Conservation (phyloP, 2,113 vertebrate species). For the Percina caprodes region DNA sequence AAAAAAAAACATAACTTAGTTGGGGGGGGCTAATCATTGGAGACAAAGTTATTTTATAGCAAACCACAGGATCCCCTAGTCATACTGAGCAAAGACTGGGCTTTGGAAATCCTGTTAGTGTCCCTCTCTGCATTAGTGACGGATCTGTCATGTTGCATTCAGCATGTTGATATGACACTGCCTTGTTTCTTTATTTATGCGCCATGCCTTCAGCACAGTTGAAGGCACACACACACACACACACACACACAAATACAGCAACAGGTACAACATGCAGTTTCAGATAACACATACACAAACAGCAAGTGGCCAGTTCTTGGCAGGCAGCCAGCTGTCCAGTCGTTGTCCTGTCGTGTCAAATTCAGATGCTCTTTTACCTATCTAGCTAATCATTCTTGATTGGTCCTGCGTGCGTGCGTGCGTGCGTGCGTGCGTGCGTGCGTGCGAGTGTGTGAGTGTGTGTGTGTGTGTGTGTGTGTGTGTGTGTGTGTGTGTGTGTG, state of each 20-base stretch:
- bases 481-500: neutral
- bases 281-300: slow-evolving; percentile 33
- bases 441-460: neutral
- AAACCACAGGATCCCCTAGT: neutral
- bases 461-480: no score
- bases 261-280: slow-evolving; percentile 23
- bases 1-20: no score
- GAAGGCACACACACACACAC: slow-evolving; percentile 16
- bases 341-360: slow-evolving; percentile 36
- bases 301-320: neutral
- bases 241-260: slow-evolving; percentile 20
- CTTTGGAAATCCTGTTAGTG: neutral
- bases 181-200: slow-evolving; percentile 43
- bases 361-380: slow-evolving; percentile 32
- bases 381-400: slow-evolving; percentile 36
- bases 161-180: slow-evolving; percentile 14
- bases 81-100: neutral
- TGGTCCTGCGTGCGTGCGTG: slow-evolving; percentile 3
- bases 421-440: neutral
- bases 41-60: neutral
- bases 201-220: neutral
- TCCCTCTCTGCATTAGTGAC: slow-evolving; percentile 18
- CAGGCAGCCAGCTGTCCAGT: no score
- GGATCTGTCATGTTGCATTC: slow-evolving; percentile 45
- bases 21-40: no score